phyloP scores from a whole-genome alignment of 2,888 invertebrate species.

The Eristalinus sepulchralis region DNA sequence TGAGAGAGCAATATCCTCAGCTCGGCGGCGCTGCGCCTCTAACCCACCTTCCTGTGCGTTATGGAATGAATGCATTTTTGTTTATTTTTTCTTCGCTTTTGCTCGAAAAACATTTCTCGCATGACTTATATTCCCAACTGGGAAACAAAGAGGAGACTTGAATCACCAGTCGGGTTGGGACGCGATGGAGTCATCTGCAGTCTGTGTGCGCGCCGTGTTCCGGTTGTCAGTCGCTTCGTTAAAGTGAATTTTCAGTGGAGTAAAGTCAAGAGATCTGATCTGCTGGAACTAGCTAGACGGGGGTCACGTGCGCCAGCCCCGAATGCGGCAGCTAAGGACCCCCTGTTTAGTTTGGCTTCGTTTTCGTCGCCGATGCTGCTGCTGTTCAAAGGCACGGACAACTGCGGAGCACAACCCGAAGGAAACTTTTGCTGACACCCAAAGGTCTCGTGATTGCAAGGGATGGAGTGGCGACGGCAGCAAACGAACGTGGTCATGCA shows the following conservation, averaged over 20 bases:
- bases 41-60: constrained; percentile 20
- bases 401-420: neutral
- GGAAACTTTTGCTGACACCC: constrained; percentile 34
- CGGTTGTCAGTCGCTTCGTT: neutral
- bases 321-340: constrained; percentile 33
- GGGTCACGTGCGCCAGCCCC: constrained; percentile 39
- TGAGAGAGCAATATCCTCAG: constrained; percentile 37
- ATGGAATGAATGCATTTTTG: constrained; percentile 36
- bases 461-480: neutral
- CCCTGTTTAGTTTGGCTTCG: neutral
- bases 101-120: constrained; percentile 45
- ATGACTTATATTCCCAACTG: constrained; percentile 54
- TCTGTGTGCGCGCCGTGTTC: neutral
- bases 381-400: constrained; percentile 21
- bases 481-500: constrained; percentile 36
- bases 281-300: neutral
- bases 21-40: neutral
- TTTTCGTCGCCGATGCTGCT: neutral
- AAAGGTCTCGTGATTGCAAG: constrained; percentile 33
- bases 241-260: constrained; percentile 23
- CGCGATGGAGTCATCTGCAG: neutral
- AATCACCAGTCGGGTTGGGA: constrained; percentile 4
- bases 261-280: constrained; percentile 12
- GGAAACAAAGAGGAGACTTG: constrained; percentile 19
- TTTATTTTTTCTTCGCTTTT: constrained; percentile 25